A percentile compares a stretch with the other conserved stretches of the same genome.
These are phyloP conservation scores for Dipodomys merriami DNA, from an alignment of 2,113 vertebrate genomes.

Conservation along the genomic window DNA sequence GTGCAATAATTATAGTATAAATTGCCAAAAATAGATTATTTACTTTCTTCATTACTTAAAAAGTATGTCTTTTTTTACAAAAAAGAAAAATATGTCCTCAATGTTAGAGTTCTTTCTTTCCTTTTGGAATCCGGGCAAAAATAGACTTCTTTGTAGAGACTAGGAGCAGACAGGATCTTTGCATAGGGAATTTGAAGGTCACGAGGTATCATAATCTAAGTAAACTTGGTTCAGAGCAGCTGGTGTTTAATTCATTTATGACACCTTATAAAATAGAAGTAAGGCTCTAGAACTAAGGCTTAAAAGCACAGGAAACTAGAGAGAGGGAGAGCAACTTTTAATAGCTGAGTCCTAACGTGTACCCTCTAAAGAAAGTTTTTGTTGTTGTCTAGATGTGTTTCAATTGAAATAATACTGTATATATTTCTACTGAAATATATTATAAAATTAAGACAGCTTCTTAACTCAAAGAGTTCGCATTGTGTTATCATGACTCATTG, in stretches of 20 bases:
- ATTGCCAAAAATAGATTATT: no score
- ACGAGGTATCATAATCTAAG: conserved; percentile 40
- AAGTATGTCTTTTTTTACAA: no score
- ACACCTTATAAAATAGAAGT: conserved; percentile 27
- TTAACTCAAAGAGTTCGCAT: neutral
- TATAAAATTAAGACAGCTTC: neutral
- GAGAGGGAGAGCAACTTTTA: neutral
- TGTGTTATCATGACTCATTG: neutral
- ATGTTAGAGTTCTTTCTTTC: neutral
- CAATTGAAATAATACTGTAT: neutral
- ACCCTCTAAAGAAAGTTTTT: neutral
- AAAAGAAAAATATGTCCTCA: neutral
- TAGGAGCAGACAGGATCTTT: conserved; percentile 9
- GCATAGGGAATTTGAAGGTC: neutral
- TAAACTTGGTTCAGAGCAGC: conserved; percentile 9
- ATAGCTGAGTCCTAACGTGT: neutral
- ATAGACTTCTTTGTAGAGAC: neutral
- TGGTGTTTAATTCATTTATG: conserved; percentile 46
- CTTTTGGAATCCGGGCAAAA: conserved; percentile 31
- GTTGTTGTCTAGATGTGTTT: neutral
- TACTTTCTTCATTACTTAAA: no score
- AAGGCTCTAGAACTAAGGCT: neutral
- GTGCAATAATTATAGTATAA: no score
- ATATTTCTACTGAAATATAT: no score
- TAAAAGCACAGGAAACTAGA: neutral